phyloP scores from a whole-genome alignment of 2,888 invertebrate genomes.

The Drosophila borborema region DNA sequence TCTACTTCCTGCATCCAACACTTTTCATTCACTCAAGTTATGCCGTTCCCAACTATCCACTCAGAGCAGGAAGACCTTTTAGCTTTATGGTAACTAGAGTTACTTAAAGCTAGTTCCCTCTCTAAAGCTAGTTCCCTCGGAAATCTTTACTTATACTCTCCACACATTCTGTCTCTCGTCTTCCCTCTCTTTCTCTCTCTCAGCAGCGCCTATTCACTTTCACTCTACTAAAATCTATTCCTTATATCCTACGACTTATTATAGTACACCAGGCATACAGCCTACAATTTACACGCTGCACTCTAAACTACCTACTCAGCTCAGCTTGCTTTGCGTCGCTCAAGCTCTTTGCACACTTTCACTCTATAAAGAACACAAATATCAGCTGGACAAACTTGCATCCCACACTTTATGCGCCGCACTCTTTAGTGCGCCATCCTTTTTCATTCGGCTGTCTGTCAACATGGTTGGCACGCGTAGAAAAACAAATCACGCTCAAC shows the following conservation, averaged over 20 bases:
- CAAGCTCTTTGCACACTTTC: neutral
- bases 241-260: neutral
- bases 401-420: neutral
- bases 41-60: too few species aligned
- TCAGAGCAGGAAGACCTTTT: neutral
- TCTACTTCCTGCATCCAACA: too few species aligned
- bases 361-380: neutral
- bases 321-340: neutral
- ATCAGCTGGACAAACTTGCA: conserved; percentile 2
- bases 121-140: neutral
- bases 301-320: neutral
- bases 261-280: neutral
- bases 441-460: conserved; percentile 20
- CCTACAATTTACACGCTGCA: neutral
- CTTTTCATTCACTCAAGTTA: too few species aligned
- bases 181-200: neutral
- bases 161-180: neutral
- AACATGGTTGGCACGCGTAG: conserved; percentile 36
- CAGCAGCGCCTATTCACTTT: neutral
- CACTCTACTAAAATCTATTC: too few species aligned
- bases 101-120: neutral
- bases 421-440: neutral
- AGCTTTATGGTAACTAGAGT: neutral
- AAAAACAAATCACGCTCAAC: conserved; percentile 47
- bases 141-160: neutral